Evolutionary conservation across 2,797 vertebrate genomes (phyloP).

Genomic region (Pogonophryne albipinna): DNA sequence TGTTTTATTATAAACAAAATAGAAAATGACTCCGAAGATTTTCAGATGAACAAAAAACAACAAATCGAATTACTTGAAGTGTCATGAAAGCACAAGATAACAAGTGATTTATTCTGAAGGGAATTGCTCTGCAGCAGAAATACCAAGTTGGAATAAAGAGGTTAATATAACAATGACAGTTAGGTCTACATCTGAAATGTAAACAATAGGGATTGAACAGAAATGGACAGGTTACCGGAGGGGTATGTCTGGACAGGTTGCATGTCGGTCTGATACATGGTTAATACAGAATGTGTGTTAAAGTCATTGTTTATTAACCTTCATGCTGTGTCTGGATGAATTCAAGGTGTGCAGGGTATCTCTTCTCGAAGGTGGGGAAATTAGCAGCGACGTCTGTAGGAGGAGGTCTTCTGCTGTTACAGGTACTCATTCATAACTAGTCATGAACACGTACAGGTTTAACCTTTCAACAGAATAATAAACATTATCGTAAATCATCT

Average conservation of each 20-base stretch:
- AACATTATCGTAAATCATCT: background rate
- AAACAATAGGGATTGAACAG: background rate
- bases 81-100: background rate
- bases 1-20: too few relatives aligned
- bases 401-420: slow-evolving; percentile 96
- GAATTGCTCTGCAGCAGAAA: background rate
- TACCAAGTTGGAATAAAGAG: background rate
- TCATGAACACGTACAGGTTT: background rate
- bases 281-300: background rate
- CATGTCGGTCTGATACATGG: too few relatives aligned
- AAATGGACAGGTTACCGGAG: background rate
- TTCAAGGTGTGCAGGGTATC: slow-evolving; percentile 97
- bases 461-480: background rate
- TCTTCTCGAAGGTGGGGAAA: slow-evolving; percentile 99
- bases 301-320: background rate
- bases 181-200: background rate
- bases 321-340: slow-evolving; percentile 10
- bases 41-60: too few relatives aligned
- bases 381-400: slow-evolving; percentile 96
- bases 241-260: background rate
- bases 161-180: background rate
- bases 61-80: background rate
- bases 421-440: slow-evolving; percentile 83
- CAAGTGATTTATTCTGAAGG: background rate
- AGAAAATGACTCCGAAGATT: too few relatives aligned